Evolutionary conservation across 2,888 invertebrate genomes (phyloP), one percentile per base, ranked within the genome.

Genomic region (Oscheius sp.): DNA sequence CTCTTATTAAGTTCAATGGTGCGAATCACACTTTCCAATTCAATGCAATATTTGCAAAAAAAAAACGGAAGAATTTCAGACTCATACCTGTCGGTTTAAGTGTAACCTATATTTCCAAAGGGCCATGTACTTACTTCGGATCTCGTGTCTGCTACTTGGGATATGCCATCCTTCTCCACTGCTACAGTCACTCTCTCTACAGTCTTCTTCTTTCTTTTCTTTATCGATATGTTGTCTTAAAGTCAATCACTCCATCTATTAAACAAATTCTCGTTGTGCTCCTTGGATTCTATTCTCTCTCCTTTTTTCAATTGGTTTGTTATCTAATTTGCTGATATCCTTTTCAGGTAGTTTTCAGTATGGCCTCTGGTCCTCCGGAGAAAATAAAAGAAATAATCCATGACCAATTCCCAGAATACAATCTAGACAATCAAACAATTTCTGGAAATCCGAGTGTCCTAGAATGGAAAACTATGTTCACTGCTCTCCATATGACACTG

Each of bases 401-500:
- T 20, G 33, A 33, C 36, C 20, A 54, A 17, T 54, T 54, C 22
- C 74, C 74, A 3, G 50, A 54, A 14, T 74, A 74, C 47, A 47
- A 68, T 28, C 66, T 74, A 26, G 51, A 59, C 22, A 68, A 70
- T 32, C 67, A 64, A 20, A 68, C 56, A 9, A 51, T 66, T 22
- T 44, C 59, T 17, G 69, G 69, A 28, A 64, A 49, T 36, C 45
- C 47, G 24, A 36, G 47, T 17, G 33, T 51, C 20, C 33, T 64
- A 8, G 50, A 51, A 22, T 64, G 50, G 64, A 49, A 64, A 22
- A 68, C 74, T 1, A 30, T 72, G 2, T 74, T 30, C 45, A 68
- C 71, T 9, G 71, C 72, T 26, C 41, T 74, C 12, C 74, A 74
- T 36, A 71, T 72, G 70, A 72, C 74, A 12, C 26, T 74, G 2